Base-by-base conservation (phyloP, 2,888 invertebrate genomes). In the Erpobdella octoculata region DNA sequence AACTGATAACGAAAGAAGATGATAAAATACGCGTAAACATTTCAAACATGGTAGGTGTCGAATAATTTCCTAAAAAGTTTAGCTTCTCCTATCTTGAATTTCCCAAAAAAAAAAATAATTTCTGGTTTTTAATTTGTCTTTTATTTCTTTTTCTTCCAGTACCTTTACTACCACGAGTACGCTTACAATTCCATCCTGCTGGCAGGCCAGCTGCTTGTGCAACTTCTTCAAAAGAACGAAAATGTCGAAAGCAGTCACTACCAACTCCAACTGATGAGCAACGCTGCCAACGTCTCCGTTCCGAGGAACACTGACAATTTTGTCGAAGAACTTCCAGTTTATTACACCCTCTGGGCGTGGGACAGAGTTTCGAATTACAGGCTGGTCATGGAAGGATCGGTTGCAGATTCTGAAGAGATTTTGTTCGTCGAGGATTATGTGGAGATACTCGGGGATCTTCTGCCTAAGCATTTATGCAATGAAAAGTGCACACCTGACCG, bases 131-230 rank as follows among this genome's bases (percentile, higher is more conserved):
- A n/a, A n/a, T n/a, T n/a, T n/a, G n/a, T n/a, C n/a, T n/a, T n/a
- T n/a, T n/a, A n/a, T n/a, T 33, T 8, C 9, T 59, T 15, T 28
- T 21, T 46, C 21, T 28, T 41, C 21, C 41, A 25, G 15, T 69
- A 73, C 46, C 46, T 41, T 31, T 6, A 21, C 35, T 73, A 41
- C 37, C 37, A 73, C 73, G 72, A 68, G 33, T 46, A 67, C 58
- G 37, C 69, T 2, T 73, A 73, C 71, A 72, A 73, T 62, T 38
- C 73, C 70, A 69, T 73, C 5, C 37, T 62, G 62, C 38, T 73
- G 38, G 62, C 65, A 25, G 46, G 53, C 15, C 33, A 35, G 12
- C 28, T 67, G 6, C 28, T 68, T 33, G 33, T 8, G 53, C 21
- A 28, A 53, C 53, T 53, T 21, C n/a, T n/a, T n/a, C n/a, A n/a